phyloP scores from a whole-genome alignment of 2,797 vertebrate genomes.

The Distichodus sexfasciatus region DNA sequence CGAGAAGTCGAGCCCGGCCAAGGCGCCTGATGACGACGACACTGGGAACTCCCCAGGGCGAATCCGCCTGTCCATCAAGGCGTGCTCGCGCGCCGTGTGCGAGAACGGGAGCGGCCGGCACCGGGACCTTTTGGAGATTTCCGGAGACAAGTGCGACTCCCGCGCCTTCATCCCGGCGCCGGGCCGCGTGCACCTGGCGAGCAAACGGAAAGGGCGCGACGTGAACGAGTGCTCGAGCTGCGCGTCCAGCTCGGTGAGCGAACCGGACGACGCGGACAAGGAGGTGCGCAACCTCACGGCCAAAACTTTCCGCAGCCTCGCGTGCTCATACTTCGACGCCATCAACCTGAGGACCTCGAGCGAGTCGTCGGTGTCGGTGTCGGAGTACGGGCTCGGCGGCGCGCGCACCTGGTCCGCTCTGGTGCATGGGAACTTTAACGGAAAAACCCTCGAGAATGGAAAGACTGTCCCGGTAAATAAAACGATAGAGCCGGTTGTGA shows the following conservation, averaged over 20 bases:
- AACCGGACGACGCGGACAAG: slow-evolving; percentile 95
- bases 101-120: slow-evolving; percentile 76
- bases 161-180: slow-evolving; percentile 82
- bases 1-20: slow-evolving; percentile 73
- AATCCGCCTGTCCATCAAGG: slow-evolving; percentile 88
- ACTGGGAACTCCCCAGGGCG: slow-evolving; percentile 71
- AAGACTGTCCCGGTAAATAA: too few species aligned
- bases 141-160: too few species aligned
- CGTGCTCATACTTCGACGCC: slow-evolving; percentile 92
- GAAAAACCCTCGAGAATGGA: not conserved
- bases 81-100: slow-evolving; percentile 65
- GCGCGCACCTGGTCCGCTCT: slow-evolving; percentile 93
- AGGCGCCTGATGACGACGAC: slow-evolving; percentile 62
- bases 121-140: slow-evolving; percentile 60
- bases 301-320: slow-evolving; percentile 92
- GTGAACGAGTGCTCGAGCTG: slow-evolving; percentile 92
- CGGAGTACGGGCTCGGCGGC: slow-evolving; percentile 81
- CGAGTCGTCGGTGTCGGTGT: slow-evolving; percentile 87
- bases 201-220: slow-evolving; percentile 78
- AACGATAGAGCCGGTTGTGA: too few species aligned
- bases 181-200: slow-evolving; percentile 84
- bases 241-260: slow-evolving; percentile 93
- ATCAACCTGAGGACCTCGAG: slow-evolving; percentile 87
- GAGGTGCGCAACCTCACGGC: slow-evolving; percentile 95
- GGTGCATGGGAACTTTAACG: slow-evolving; percentile 83